phyloP scores from a whole-genome alignment of 2,113 vertebrate genomes.

The Gobiocypris rarus region DNA sequence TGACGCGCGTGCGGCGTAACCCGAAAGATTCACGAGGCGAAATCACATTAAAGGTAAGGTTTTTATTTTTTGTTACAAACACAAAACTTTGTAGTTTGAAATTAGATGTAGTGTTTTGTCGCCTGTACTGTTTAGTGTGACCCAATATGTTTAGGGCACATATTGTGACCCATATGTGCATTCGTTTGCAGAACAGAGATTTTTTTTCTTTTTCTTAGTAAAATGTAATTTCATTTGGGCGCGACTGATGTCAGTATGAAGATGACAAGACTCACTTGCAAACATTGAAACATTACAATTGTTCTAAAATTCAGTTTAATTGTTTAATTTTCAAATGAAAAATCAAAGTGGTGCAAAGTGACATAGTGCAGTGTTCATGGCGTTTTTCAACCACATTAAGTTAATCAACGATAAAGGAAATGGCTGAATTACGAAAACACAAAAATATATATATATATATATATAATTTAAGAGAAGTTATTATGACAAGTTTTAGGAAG shows the following conservation, averaged over 20 bases:
- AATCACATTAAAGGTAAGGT: constrained; percentile 68
- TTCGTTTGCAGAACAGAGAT: neutral
- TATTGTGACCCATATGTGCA: neutral
- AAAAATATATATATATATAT: neutral
- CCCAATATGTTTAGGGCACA: neutral
- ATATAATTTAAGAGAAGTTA: neutral
- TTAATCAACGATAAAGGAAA: neutral
- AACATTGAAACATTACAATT: neutral
- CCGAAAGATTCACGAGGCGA: constrained; percentile 59
- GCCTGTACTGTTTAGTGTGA: neutral
- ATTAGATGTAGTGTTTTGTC: neutral
- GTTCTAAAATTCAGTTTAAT: neutral
- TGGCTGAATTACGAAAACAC: neutral
- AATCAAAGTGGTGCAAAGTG: neutral
- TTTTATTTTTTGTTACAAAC: neutral
- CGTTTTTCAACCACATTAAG: neutral
- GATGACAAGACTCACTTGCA: neutral
- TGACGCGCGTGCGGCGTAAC: constrained; percentile 2
- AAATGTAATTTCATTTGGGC: neutral
- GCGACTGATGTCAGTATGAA: too few relatives aligned
- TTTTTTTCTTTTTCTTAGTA: neutral
- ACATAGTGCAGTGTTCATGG: neutral
- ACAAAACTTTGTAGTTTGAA: neutral
- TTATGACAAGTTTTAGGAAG: neutral
- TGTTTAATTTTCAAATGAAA: neutral